These are phyloP conservation scores for Micromesistius poutassou DNA, from an alignment of 2,797 vertebrate genomes.

Conservation along the genomic window DNA sequence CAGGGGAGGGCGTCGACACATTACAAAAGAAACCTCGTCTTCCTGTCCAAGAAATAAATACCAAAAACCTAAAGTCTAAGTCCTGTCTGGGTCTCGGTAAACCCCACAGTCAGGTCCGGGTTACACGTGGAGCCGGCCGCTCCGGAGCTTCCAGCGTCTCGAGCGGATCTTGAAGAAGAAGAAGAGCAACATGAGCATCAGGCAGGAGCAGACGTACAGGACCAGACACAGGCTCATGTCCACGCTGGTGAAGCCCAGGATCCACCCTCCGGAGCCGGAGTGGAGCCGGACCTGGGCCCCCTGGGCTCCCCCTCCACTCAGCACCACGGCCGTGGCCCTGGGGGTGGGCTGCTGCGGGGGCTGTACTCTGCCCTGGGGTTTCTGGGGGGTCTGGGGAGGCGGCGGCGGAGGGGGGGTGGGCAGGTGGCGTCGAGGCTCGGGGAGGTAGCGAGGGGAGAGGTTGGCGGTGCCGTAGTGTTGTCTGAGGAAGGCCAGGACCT, in stretches of 20 bases:
- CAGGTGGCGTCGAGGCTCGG: not conserved
- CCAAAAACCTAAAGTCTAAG: not conserved
- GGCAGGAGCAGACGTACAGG: slow-evolving; percentile 83
- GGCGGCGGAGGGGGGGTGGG: slow-evolving; percentile 8
- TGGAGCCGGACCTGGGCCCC: not conserved
- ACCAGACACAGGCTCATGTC: slow-evolving; percentile 96
- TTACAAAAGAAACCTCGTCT: not conserved
- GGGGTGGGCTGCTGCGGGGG: not conserved
- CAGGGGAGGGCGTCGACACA: not conserved
- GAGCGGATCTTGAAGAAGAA: slow-evolving; percentile 89
- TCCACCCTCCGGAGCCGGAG: slow-evolving; percentile 56
- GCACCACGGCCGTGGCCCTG: slow-evolving; percentile 6
- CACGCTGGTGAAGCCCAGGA: slow-evolving; percentile 87
- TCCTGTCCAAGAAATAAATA: not conserved
- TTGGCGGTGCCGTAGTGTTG: slow-evolving; percentile 76
- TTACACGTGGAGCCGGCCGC: slow-evolving; percentile 70
- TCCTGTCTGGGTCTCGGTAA: not conserved
- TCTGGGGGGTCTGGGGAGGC: slow-evolving; percentile 13
- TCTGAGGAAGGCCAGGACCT: slow-evolving; percentile 82
- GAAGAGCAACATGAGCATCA: slow-evolving; percentile 91
- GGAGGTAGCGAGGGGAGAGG: slow-evolving; percentile 68
- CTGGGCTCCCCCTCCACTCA: slow-evolving; percentile 1
- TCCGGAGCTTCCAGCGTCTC: slow-evolving; percentile 78
- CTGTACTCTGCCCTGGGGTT: slow-evolving; percentile 12
- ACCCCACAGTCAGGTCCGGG: not conserved